These are phyloP conservation scores for Thamnophis elegans DNA, from an alignment of 2,797 vertebrate genomes.

Conservation along the genomic window DNA sequence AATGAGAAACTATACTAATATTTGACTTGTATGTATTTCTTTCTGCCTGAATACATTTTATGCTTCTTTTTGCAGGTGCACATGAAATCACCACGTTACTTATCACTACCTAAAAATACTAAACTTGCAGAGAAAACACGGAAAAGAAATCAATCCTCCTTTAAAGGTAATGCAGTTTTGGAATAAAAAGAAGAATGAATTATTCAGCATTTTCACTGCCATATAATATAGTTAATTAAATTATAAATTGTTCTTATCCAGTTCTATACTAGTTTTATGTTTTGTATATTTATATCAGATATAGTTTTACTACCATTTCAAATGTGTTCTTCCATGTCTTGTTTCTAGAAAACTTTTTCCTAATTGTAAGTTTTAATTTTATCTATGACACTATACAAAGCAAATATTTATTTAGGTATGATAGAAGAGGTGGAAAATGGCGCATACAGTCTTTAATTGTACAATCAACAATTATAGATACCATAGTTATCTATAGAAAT, in stretches of 20 bases:
- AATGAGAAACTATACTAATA: not conserved
- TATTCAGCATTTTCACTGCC: not conserved
- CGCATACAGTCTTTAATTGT: not conserved
- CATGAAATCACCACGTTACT: slow-evolving; percentile 77
- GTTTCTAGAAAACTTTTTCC: not conserved
- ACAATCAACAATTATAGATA: not conserved
- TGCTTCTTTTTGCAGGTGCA: slow-evolving; percentile 70
- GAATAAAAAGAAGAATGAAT: not conserved
- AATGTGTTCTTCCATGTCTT: not conserved
- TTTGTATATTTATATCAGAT: not conserved
- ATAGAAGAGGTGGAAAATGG: not conserved
- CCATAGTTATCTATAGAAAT: not conserved
- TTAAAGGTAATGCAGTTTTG: slow-evolving; percentile 70
- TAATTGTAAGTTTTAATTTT: not conserved
- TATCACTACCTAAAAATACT: slow-evolving; percentile 90
- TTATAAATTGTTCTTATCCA: not conserved
- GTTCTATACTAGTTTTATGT: not conserved
- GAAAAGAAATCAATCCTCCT: slow-evolving; percentile 70
- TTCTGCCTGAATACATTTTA: slow-evolving; percentile 2
- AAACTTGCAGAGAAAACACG: slow-evolving; percentile 80
- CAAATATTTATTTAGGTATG: not conserved
- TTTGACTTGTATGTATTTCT: slow-evolving; percentile 1
- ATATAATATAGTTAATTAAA: not conserved
- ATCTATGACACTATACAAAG: not conserved
- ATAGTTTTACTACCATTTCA: not conserved